Evolutionary conservation across 2,888 invertebrate species (phyloP).

Genomic region (Polydrusus cervinus): DNA sequence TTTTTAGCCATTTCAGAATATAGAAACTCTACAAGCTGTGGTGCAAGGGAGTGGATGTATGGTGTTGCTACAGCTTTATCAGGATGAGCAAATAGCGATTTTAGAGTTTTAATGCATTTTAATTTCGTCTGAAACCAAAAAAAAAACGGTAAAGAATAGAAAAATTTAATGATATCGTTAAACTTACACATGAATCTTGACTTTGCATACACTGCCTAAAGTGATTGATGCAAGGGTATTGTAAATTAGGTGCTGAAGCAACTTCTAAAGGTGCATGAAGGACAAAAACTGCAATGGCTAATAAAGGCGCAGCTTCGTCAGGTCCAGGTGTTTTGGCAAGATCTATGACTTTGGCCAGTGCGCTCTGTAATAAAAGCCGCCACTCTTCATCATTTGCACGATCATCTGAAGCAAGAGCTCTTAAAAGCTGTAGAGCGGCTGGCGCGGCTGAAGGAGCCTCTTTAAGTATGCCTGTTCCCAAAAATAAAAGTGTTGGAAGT

Average conservation of each 20-base stretch:
- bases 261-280: constrained; percentile 87
- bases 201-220: constrained; percentile 88
- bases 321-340: constrained; percentile 85
- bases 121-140: constrained; percentile 76
- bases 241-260: constrained; percentile 85
- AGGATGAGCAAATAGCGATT: constrained; percentile 83
- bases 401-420: constrained; percentile 78
- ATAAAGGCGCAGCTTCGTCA: constrained; percentile 75
- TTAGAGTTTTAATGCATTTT: constrained; percentile 86
- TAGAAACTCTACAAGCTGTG: constrained; percentile 84
- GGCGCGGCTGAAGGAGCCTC: constrained; percentile 86
- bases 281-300: constrained; percentile 91
- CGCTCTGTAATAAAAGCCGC: constrained; percentile 85
- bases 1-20: constrained; percentile 78
- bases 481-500: constrained; percentile 92
- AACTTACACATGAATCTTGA: constrained; percentile 75
- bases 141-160: neutral
- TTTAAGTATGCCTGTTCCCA: constrained; percentile 91
- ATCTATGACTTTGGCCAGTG: constrained; percentile 92
- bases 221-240: constrained; percentile 94
- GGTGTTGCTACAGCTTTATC: constrained; percentile 82
- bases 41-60: constrained; percentile 87
- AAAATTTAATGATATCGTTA: neutral
- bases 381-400: constrained; percentile 79
- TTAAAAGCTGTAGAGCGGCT: constrained; percentile 86